Base-by-base conservation (phyloP, 1,140 invertebrate genomes). In the Danaus plexippus region DNA sequence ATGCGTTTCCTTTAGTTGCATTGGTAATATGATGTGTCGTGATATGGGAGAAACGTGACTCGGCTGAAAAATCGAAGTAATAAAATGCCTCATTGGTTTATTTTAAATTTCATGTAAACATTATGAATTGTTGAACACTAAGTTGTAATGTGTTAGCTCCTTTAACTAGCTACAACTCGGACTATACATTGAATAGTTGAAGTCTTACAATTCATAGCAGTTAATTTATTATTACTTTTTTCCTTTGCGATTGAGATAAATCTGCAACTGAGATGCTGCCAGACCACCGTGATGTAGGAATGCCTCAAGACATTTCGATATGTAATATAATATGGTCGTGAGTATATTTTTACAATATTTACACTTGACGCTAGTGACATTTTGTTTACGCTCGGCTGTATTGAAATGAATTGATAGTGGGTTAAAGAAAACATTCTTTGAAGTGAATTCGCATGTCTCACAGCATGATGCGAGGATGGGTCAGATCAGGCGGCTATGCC, bases 371-470 rank as follows among this genome's bases (percentile, higher is more conserved):
- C 11, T 45, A 12, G 4, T 45, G 43, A 11, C 43, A 12, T 12
- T 32, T 32, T 32, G 22, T 32, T 32, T 32, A 32, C 22, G 22
- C 22, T 32, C 22, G 22, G 22, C 65, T 63, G 54, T 9, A 56
- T 58, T 69, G 75, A 77, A 73, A 61, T 73, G 46, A 68, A 79
- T 81, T 81, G 75, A 85, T 80, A 69, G 73, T 63, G 67, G 61
- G 66, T 67, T 54, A 66, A 65, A 59, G 50, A 59, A 55, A 67
- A 77, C 68, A 74, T 66, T 69, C 67, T 64, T 76, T 56, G 43
- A 83, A 86, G 78, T 79, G 77, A 73, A 73, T 81, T 83, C 67
- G 71, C 77, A 75, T 86, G 83, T 86, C 76, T 77, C 83, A 64
- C 83, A 81, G 83, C 80, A 69, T 84, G 80, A 59, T 54, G 69